Evolutionary conservation across 2,113 vertebrate genomes (phyloP), one percentile per base, ranked within the genome.

Genomic region (Cryptomyrus ogoouensis): DNA sequence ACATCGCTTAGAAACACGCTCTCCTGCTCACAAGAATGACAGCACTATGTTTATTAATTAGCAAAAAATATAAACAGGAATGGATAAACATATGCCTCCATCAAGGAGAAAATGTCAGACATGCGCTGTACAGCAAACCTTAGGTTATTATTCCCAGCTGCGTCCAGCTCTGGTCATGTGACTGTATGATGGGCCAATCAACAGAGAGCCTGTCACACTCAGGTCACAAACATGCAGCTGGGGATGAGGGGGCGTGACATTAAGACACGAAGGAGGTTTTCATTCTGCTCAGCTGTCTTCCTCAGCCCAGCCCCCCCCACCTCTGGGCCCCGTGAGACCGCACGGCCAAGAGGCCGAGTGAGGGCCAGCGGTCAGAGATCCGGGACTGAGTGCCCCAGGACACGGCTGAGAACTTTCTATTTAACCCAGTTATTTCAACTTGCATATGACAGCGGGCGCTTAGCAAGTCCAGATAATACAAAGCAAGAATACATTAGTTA

Each of bases 371-470:
- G 31, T 21, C 50, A 87, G 31, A 13, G 31, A 56, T 7, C 56
- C 4, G 12, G 21, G 35, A n/a, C 5, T 5, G 9, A n/a, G 1
- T n/a, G 27, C 31, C 85, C 56, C 31, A 21, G 66, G 90, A 66
- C 91, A 93, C 90, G 92, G 92, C 90, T 86, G 91, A 90, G 13
- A 83, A 62, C 27, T 27, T 84, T 84, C 66, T 77, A 31, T 90
- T 53, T 77, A 74, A 91, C 92, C 93, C 91, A 21, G 93, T 91
- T 90, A 93, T 80, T 90, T 89, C 93, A 89, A 90, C 92, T 95
- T 94, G 93, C 91, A 94, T 94, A 91, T 91, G 84, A 91, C 91
- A 92, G 70, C 90, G 50, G 91, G 31, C 1, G 83, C 88, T 91
- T 89, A 90, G 86, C 35, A 88, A 89, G 85, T 85, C 77, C 70